phyloP scores from a whole-genome alignment of 2,888 invertebrate genomes.

The Hetaerina titia region DNA sequence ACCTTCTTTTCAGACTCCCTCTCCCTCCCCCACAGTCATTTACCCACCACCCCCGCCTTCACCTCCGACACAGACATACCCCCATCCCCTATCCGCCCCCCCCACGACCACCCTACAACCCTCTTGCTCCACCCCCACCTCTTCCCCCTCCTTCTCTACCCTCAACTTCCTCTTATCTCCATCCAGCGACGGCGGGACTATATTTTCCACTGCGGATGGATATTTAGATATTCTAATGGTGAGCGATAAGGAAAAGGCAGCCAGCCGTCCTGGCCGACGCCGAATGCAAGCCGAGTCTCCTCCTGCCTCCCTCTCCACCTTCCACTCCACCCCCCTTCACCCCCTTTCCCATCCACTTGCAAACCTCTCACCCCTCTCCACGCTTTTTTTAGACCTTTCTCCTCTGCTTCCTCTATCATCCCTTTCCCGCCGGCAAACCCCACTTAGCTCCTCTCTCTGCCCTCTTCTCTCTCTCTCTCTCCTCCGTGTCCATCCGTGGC shows the following conservation, averaged over 20 bases:
- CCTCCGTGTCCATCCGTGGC: conserved; percentile 68
- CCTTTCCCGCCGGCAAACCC: not conserved
- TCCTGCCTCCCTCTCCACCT: conserved; percentile 75
- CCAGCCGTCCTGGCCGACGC: conserved; percentile 70
- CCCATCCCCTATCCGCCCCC: not conserved
- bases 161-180: conserved; percentile 61
- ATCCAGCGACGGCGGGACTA: conserved; percentile 64
- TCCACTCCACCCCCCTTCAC: conserved; percentile 74
- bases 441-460: conserved; percentile 67
- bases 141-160: not conserved
- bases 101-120: not conserved
- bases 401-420: conserved; percentile 29
- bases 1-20: conserved; percentile 53
- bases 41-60: too few species aligned
- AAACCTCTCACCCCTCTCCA: not conserved
- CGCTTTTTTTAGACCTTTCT: not conserved
- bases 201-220: conserved; percentile 72
- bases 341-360: conserved; percentile 72
- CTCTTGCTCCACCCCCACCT: not conserved
- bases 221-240: conserved; percentile 75
- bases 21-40: not conserved
- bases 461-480: conserved; percentile 70
- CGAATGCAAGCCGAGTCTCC: conserved; percentile 75
- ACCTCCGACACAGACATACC: too few species aligned
- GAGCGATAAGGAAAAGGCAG: conserved; percentile 73